Conservation (phyloP, 1,140 invertebrate genomes). For the Monomorium pharaonis region DNA sequence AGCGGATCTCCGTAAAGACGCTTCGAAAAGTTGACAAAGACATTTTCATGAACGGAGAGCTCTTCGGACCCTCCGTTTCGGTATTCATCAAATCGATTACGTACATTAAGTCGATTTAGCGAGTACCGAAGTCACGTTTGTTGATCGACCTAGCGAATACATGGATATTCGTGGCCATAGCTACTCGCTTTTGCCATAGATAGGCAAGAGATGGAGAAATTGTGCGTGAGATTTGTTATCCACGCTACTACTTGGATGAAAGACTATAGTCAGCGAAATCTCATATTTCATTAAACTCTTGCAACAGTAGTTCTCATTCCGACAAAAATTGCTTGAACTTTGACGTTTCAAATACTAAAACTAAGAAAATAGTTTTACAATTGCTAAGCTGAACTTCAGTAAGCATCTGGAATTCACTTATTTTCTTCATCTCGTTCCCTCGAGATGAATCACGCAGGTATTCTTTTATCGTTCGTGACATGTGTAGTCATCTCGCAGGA, state of each 20-base stretch:
- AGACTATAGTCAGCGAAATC: background rate
- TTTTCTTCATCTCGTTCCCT: background rate
- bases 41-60: background rate
- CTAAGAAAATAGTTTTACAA: background rate
- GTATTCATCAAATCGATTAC: background rate
- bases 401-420: background rate
- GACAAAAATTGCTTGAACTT: background rate
- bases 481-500: background rate
- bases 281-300: background rate
- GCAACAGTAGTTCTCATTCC: background rate
- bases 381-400: background rate
- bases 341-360: background rate
- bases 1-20: background rate
- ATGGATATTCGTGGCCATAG: slow-evolving; percentile 32
- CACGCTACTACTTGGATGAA: background rate
- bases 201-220: background rate
- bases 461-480: background rate
- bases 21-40: background rate
- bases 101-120: background rate
- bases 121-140: slow-evolving; percentile 9
- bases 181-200: background rate
- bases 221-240: background rate
- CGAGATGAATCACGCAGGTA: background rate
- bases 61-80: background rate
- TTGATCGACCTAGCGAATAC: background rate